phyloP scores from a whole-genome alignment of 2,113 vertebrate species.

The Triplophysa siluroides region DNA sequence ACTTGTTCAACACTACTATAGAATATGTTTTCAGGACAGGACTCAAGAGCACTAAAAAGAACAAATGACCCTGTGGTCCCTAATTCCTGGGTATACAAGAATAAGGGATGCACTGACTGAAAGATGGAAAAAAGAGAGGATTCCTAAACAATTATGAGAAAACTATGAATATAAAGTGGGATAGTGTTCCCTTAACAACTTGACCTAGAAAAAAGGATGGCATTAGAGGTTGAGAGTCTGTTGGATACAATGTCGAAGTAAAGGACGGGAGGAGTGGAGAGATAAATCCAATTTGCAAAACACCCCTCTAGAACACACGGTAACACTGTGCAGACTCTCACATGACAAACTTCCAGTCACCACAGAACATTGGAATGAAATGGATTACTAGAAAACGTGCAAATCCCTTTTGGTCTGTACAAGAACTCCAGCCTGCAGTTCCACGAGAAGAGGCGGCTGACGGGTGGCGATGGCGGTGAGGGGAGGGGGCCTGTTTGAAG shows the following conservation, averaged over 20 bases:
- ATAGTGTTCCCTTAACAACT: no score
- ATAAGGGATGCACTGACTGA: no score
- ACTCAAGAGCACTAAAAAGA: no score
- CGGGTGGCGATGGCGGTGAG: slow-evolving; percentile 3
- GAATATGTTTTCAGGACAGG: no score
- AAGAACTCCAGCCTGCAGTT: slow-evolving; percentile 10
- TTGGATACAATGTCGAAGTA: no score
- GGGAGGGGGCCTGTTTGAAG: slow-evolving; percentile 3
- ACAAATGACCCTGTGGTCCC: no score
- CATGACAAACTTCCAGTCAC: slow-evolving; percentile 41
- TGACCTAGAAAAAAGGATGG: no score
- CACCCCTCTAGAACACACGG: neutral
- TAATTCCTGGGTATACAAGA: no score
- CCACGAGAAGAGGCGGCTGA: slow-evolving; percentile 29
- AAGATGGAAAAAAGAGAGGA: no score
- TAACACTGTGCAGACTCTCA: slow-evolving; percentile 27
- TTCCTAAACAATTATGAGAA: no score
- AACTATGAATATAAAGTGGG: no score
- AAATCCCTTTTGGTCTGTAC: slow-evolving; percentile 46
- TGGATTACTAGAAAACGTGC: slow-evolving; percentile 46
- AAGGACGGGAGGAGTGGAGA: neutral
- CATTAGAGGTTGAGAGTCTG: no score
- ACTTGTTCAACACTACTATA: neutral
- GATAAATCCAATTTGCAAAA: neutral
- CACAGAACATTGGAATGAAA: slow-evolving; percentile 43